Percentiles rank a stretch among this genome's conserved stretches.
Evolutionary conservation across 1,140 invertebrate genomes (phyloP).

Genomic region (Ceratitis capitata): DNA sequence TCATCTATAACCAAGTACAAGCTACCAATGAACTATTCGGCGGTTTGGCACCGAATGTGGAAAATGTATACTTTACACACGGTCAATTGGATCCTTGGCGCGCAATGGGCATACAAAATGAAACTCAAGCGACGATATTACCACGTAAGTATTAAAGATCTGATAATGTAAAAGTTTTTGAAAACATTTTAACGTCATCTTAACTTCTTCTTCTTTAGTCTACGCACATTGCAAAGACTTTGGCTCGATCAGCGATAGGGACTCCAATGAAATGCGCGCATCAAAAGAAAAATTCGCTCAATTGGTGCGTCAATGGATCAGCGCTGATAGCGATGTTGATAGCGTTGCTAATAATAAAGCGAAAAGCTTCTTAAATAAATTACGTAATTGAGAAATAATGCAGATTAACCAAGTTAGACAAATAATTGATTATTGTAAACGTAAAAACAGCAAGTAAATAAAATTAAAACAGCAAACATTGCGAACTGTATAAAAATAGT

Average conservation of each 20-base stretch:
- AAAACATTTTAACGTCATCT: background rate
- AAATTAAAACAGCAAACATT: background rate
- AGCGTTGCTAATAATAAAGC: background rate
- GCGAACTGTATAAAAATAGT: too few relatives aligned
- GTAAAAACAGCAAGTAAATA: background rate
- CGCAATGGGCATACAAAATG: conserved; percentile 68
- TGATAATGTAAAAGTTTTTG: background rate
- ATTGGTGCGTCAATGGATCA: conserved; percentile 57
- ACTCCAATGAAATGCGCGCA: conserved; percentile 67
- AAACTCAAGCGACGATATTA: conserved; percentile 52
- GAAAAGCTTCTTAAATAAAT: background rate
- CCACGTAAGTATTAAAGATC: conserved; percentile 49
- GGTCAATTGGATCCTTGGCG: conserved; percentile 75
- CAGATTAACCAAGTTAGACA: background rate
- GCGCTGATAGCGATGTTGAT: background rate
- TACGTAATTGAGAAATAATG: background rate
- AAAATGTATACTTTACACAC: conserved; percentile 73
- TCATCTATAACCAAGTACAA: conserved; percentile 57
- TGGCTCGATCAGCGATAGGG: conserved; percentile 66
- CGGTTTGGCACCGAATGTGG: conserved; percentile 68
- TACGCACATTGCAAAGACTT: conserved; percentile 77
- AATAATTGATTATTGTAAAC: background rate
- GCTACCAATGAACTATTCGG: conserved; percentile 73
- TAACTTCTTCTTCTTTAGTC: conserved; percentile 63
- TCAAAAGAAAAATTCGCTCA: conserved; percentile 55